Conservation (phyloP, 1,140 invertebrate species). For the Meteorus sp. region DNA sequence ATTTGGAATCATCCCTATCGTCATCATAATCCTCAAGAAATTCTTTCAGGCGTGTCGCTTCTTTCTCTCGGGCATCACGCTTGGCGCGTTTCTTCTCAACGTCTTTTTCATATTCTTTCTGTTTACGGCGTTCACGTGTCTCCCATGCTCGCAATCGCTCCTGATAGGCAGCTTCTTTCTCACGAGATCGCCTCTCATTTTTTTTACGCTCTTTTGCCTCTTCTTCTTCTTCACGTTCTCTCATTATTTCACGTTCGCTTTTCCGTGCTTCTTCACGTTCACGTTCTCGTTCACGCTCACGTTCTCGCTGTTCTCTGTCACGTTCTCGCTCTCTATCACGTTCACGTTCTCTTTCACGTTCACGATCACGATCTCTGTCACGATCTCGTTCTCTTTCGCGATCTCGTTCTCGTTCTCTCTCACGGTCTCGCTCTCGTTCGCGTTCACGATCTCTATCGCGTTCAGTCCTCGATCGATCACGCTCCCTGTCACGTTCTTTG, state of each 20-base stretch:
- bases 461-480: slow-evolving; percentile 48
- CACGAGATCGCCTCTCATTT: slow-evolving; percentile 84
- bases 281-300: slow-evolving; percentile 50
- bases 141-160: slow-evolving; percentile 88
- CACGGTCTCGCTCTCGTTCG: slow-evolving; percentile 45
- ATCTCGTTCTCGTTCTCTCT: slow-evolving; percentile 45
- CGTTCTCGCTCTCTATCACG: slow-evolving; percentile 42
- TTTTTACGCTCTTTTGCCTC: slow-evolving; percentile 89
- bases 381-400: slow-evolving; percentile 42
- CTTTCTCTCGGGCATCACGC: slow-evolving; percentile 82
- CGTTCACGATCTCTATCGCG: slow-evolving; percentile 56
- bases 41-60: slow-evolving; percentile 93
- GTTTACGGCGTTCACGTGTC: slow-evolving; percentile 86
- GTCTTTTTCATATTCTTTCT: slow-evolving; percentile 91
- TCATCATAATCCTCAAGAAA: slow-evolving; percentile 99
- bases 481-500: slow-evolving; percentile 58
- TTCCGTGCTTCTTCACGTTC: slow-evolving; percentile 61
- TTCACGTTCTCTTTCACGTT: slow-evolving; percentile 39
- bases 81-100: slow-evolving; percentile 80
- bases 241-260: slow-evolving; percentile 64
- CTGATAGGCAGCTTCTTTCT: slow-evolving; percentile 94
- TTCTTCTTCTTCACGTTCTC: slow-evolving; percentile 88
- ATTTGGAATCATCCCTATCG: slow-evolving; percentile 94
- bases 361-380: slow-evolving; percentile 36
- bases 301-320: slow-evolving; percentile 36